Evolutionary conservation across 2,113 vertebrate species (phyloP).

Genomic region (Bubo blakistoni): DNA sequence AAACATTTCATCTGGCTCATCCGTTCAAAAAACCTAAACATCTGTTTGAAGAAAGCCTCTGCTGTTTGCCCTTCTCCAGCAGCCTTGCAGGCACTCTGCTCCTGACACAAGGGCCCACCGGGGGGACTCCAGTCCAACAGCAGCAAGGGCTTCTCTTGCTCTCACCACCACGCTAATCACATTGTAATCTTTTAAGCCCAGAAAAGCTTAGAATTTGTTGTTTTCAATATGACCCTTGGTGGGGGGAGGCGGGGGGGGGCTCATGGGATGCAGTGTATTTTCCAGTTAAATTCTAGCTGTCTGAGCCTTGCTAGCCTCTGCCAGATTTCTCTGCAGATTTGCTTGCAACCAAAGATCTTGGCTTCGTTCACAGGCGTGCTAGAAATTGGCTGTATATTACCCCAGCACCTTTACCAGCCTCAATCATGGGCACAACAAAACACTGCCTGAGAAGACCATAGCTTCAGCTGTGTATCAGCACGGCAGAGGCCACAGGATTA

Average conservation of each 20-base stretch:
- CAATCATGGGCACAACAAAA: not conserved
- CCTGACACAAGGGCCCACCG: too few species aligned
- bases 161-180: not conserved
- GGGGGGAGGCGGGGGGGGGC: not conserved
- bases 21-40: not conserved
- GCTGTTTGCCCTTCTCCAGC: not conserved
- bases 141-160: not conserved
- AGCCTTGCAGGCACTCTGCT: not conserved
- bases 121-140: not conserved
- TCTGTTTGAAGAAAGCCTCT: not conserved
- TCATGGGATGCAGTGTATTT: not conserved
- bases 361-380: accelerated
- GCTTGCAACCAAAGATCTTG: not conserved
- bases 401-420: not conserved
- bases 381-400: not conserved
- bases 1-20: not conserved
- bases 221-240: not conserved
- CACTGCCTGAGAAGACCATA: not conserved
- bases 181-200: constrained; percentile 31
- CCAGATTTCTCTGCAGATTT: not conserved
- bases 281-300: not conserved
- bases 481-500: not conserved
- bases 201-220: constrained; percentile 15
- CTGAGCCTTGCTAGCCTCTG: not conserved
- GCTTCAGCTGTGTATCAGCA: not conserved